Evolutionary conservation across 2,797 vertebrate genomes (phyloP).

Genomic region (Steatocranus sp.): DNA sequence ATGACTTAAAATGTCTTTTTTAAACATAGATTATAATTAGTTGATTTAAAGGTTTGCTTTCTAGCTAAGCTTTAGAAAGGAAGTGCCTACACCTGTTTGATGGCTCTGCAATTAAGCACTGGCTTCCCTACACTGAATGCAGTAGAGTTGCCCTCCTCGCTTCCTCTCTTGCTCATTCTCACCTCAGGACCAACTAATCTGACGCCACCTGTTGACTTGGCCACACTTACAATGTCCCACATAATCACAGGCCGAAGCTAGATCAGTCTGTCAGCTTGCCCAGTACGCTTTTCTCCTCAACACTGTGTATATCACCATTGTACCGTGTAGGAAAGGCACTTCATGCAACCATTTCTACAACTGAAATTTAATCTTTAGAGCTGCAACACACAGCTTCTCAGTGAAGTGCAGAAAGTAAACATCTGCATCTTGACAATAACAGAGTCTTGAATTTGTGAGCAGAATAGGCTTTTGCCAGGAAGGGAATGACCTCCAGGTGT

Average conservation of each 20-base stretch:
- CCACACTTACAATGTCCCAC: slow-evolving; percentile 45
- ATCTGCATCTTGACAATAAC: not conserved
- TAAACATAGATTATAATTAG: not conserved
- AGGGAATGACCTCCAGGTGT: not conserved
- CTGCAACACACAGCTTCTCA: not conserved
- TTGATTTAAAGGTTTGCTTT: slow-evolving; percentile 16
- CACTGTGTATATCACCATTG: slow-evolving; percentile 6
- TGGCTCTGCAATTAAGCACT: slow-evolving; percentile 38
- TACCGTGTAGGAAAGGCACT: slow-evolving; percentile 43
- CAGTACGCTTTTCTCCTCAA: not conserved
- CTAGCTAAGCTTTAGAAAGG: slow-evolving; percentile 19
- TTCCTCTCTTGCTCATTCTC: slow-evolving; percentile 37
- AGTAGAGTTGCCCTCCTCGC: slow-evolving; percentile 31
- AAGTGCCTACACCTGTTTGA: slow-evolving; percentile 55
- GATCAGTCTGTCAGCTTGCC: slow-evolving; percentile 35
- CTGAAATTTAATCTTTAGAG: not conserved
- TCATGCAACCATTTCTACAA: slow-evolving; percentile 19
- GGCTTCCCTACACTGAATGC: slow-evolving; percentile 35
- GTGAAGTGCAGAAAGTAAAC: not conserved
- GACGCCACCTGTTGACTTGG: slow-evolving; percentile 72
- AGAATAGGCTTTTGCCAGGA: not conserved
- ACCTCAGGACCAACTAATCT: slow-evolving; percentile 63
- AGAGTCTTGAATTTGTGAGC: not conserved
- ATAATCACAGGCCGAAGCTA: slow-evolving; percentile 44
- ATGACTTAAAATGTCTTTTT: not conserved